Percentiles rank a stretch among this genome's conserved stretches.
Evolutionary conservation across 92 coral and sea anemone genomes (phyloP).

Genomic region (Epizoanthus fatuus): DNA sequence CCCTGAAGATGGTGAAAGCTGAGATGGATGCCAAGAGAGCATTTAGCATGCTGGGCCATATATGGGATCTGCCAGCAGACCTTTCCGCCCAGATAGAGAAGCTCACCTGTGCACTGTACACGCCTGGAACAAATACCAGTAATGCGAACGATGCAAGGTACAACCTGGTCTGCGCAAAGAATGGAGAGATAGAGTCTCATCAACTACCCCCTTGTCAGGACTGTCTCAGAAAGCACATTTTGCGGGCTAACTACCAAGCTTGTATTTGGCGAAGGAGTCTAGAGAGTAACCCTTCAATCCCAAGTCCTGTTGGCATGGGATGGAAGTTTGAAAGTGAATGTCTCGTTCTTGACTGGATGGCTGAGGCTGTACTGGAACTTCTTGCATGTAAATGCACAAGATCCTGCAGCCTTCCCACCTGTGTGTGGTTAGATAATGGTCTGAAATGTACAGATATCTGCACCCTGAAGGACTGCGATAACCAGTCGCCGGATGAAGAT

Average conservation of each 20-base stretch:
- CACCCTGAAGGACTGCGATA: conserved; percentile 46
- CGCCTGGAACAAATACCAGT: conserved; percentile 11
- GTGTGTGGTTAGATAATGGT: conserved; percentile 60
- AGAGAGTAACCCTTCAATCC: conserved; percentile 38
- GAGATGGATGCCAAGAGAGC: too few species aligned
- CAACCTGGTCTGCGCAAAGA: conserved; percentile 32
- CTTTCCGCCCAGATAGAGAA: too few species aligned
- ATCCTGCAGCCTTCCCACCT: conserved; percentile 55
- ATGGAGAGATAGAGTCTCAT: conserved; percentile 38
- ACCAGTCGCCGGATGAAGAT: conserved; percentile 39
- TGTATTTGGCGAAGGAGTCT: conserved; percentile 57
- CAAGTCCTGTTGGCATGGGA: conserved; percentile 59
- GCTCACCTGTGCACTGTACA: conserved; percentile 18
- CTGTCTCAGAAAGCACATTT: conserved; percentile 30
- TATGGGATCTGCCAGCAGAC: too few species aligned
- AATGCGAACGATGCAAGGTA: conserved; percentile 11
- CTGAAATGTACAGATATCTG: conserved; percentile 65
- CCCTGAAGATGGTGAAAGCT: conserved; percentile 1
- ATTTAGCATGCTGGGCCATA: too few species aligned
- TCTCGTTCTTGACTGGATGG: conserved; percentile 55
- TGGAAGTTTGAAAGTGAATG: conserved; percentile 40
- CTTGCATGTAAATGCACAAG: conserved; percentile 57
- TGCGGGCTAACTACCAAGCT: conserved; percentile 58
- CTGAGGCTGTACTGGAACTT: conserved; percentile 62
- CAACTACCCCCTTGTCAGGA: conserved; percentile 36